These are phyloP conservation scores for Hephaestus fuliginosus DNA, from an alignment of 2,797 vertebrate genomes.

Conservation along the genomic window DNA sequence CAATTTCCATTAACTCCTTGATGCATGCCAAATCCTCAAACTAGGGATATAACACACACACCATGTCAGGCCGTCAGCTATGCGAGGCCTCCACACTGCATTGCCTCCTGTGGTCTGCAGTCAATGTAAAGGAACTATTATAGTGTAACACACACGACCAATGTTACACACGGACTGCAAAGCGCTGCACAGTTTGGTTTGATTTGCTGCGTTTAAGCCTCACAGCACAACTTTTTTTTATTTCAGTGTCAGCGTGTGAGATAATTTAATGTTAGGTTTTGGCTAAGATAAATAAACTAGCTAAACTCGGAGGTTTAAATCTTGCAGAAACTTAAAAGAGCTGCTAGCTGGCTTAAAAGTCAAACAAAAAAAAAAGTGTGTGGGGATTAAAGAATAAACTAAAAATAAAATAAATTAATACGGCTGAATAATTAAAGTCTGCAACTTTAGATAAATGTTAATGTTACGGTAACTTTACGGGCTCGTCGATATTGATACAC, in stretches of 20 bases:
- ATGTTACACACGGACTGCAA: not conserved
- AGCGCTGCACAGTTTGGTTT: not conserved
- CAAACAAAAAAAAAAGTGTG: not conserved
- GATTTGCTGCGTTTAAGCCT: not conserved
- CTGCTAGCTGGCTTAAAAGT: not conserved
- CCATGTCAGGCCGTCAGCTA: slow-evolving; percentile 48
- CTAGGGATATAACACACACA: slow-evolving; percentile 30
- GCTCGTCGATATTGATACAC: slow-evolving; percentile 8
- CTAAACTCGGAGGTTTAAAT: not conserved
- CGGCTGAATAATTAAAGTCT: too few species aligned
- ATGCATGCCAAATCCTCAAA: slow-evolving; percentile 51
- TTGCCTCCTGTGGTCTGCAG: slow-evolving; percentile 38
- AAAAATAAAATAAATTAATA: too few species aligned
- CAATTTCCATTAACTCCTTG: slow-evolving; percentile 55
- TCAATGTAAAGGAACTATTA: slow-evolving; percentile 42
- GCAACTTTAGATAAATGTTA: not conserved
- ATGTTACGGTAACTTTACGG: slow-evolving; percentile 32
- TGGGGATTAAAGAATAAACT: not conserved
- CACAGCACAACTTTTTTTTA: not conserved
- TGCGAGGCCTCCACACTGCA: slow-evolving; percentile 49
- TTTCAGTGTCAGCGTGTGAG: not conserved
- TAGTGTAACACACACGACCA: slow-evolving; percentile 2
- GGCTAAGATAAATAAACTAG: not conserved
- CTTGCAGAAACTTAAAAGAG: not conserved
- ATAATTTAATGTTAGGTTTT: not conserved